Evolutionary conservation across 2,888 invertebrate species (phyloP).

Genomic region (Cephus pulcher): DNA sequence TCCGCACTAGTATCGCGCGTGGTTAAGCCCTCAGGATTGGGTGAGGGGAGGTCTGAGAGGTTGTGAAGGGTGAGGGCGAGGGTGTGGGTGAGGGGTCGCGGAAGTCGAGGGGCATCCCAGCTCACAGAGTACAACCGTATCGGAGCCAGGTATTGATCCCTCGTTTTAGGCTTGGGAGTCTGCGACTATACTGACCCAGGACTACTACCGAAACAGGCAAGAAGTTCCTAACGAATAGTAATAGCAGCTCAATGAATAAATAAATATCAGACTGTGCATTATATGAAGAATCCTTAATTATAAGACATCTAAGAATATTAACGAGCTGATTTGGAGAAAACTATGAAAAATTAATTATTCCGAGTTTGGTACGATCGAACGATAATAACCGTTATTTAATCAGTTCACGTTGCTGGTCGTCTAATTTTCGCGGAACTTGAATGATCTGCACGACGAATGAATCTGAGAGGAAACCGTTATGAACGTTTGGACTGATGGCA

Average conservation of each 20-base stretch:
- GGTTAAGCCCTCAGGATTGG: neutral
- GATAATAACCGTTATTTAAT: neutral
- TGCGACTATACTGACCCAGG: neutral
- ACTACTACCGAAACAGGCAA: neutral
- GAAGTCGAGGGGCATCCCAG: neutral
- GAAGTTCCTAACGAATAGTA: neutral
- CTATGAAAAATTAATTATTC: neutral
- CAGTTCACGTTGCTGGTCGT: neutral
- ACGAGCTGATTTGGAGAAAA: neutral
- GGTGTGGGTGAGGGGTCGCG: neutral
- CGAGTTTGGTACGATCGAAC: neutral
- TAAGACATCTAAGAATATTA: neutral
- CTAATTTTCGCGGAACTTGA: neutral
- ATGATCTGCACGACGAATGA: neutral
- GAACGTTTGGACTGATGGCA: neutral
- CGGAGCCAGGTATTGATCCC: constrained; percentile 34
- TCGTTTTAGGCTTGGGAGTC: constrained; percentile 27
- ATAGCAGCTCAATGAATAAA: neutral
- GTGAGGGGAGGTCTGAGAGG: neutral
- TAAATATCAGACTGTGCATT: neutral
- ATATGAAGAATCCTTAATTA: neutral
- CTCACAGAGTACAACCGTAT: constrained; percentile 15
- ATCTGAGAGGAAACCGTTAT: neutral
- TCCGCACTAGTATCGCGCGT: neutral
- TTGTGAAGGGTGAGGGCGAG: neutral